Base-by-base conservation (phyloP, 1,140 invertebrate genomes). In the Drosophila tristis region DNA sequence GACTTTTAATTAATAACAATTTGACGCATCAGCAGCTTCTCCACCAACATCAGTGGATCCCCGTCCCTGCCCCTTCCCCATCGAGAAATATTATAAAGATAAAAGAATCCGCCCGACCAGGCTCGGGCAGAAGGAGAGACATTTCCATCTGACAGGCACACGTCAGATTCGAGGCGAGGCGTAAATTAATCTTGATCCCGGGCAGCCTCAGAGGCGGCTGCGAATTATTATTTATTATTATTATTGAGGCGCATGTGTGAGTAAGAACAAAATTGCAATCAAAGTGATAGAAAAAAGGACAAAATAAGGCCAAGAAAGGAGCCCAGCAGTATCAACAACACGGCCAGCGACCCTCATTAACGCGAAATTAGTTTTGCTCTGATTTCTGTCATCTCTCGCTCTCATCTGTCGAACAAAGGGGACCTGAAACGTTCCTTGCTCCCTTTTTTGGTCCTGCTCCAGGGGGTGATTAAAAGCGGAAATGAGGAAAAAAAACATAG, bases 1-100 rank as follows among this genome's bases (percentile, higher is more conserved):
- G 82, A 87, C 79, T 89, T 87, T 87, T 80, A 90, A 90, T 90
- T 91, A 90, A 90, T 90, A 89, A 90, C 80, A 90, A 90, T 90
- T 90, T 81, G 74, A 91, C 78, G 89, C 77, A 43, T 72, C 51
- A 74, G 72, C 72, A 76, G 63, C 23, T 70, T 11, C 51, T 43
- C 16, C 25, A 35, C 16, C 9, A 29, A 2, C n/a, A 42, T 16
- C 47, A 72, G 57, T 48, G 53, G 44, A 48, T 25, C 20, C 9
- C 8, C 39, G 29, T 1, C 16, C 13, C 20, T 15, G 11, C 53
- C 20, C 23, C 25, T 16, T 4, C 35, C 51, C 23, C 29, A 51
- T 31, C 70, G n/a, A 9, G 20, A 15, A 23, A 48, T 51, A 78
- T 68, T 61, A 67, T 53, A 70, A 64, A 64, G 84, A 87, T 87